phyloP scores from a whole-genome alignment of 2,797 vertebrate species.

The Ptychobarbus kaznakovi region DNA sequence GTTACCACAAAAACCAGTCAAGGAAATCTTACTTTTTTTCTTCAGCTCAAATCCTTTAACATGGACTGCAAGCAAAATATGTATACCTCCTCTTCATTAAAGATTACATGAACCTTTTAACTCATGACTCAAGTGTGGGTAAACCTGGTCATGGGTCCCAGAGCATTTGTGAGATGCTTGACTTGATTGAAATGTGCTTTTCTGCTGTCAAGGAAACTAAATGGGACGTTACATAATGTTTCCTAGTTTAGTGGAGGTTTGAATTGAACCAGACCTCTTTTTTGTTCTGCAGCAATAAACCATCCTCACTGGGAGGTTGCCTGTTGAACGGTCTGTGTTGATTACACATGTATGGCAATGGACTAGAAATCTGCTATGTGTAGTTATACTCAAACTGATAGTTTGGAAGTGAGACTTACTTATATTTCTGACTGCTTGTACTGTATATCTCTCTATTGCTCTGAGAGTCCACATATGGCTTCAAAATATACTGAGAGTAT shows the following conservation, averaged over 20 bases:
- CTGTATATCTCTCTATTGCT: slow-evolving; percentile 37
- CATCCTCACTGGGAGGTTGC: slow-evolving; percentile 43
- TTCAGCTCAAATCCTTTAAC: background rate
- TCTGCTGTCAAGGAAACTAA: slow-evolving; percentile 43
- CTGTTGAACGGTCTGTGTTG: slow-evolving; percentile 8
- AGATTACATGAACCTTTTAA: background rate
- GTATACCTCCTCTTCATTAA: slow-evolving; percentile 3
- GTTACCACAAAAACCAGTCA: background rate
- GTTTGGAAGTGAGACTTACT: slow-evolving; percentile 6
- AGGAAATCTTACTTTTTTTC: background rate
- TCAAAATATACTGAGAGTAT: slow-evolving; percentile 46
- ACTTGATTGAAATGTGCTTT: slow-evolving; percentile 28
- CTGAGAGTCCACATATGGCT: slow-evolving; percentile 34
- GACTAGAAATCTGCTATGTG: slow-evolving; percentile 54
- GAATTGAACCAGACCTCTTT: slow-evolving; percentile 32
- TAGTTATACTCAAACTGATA: slow-evolving; percentile 17
- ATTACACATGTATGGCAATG: slow-evolving; percentile 61
- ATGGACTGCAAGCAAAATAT: background rate
- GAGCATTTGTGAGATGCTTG: slow-evolving; percentile 35
- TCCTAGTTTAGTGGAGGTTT: slow-evolving; percentile 18
- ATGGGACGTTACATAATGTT: slow-evolving; percentile 32
- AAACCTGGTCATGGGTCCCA: slow-evolving; percentile 32
- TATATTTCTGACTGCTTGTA: slow-evolving; percentile 31
- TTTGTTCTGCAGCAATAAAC: slow-evolving; percentile 61
- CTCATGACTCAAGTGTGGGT: slow-evolving; percentile 41